phyloP scores from a whole-genome alignment of 2,113 vertebrate genomes.

The Pogonocichla stellata region DNA sequence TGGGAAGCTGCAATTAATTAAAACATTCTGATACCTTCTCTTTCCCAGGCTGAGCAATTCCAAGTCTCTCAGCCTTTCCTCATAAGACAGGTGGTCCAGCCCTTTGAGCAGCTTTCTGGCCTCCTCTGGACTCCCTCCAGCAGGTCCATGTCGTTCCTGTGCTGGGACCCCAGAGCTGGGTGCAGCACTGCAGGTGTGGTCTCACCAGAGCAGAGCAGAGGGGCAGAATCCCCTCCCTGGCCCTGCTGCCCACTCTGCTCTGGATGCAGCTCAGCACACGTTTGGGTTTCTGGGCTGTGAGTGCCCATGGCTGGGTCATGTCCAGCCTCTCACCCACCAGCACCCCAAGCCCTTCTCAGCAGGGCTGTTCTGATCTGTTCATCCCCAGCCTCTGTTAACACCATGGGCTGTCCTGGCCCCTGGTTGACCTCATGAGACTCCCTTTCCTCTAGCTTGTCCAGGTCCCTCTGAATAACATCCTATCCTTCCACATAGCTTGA shows the following conservation, averaged over 20 bases:
- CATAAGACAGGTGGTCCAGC: background rate
- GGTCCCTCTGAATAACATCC: no score
- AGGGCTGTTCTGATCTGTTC: background rate
- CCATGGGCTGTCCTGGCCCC: rapidly evolving
- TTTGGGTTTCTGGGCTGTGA: background rate
- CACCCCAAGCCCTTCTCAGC: rapidly evolving
- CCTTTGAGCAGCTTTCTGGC: background rate
- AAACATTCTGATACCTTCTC: background rate
- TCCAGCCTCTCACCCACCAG: background rate
- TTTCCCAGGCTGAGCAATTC: background rate
- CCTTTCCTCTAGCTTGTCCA: no score
- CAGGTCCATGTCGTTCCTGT: rapidly evolving
- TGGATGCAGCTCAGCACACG: background rate
- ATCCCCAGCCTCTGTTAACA: rapidly evolving
- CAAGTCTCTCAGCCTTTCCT: background rate
- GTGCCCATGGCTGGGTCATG: background rate
- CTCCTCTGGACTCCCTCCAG: rapidly evolving
- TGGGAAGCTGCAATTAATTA: background rate
- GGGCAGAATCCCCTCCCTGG: background rate
- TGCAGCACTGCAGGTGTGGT: background rate
- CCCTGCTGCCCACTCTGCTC: background rate
- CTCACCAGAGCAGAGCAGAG: background rate
- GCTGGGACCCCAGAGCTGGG: background rate
- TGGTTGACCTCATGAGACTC: rapidly evolving
- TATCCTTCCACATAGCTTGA: background rate